Conservation (phyloP, 1,140 invertebrate species). For the Brachionus rotundiformis region DNA sequence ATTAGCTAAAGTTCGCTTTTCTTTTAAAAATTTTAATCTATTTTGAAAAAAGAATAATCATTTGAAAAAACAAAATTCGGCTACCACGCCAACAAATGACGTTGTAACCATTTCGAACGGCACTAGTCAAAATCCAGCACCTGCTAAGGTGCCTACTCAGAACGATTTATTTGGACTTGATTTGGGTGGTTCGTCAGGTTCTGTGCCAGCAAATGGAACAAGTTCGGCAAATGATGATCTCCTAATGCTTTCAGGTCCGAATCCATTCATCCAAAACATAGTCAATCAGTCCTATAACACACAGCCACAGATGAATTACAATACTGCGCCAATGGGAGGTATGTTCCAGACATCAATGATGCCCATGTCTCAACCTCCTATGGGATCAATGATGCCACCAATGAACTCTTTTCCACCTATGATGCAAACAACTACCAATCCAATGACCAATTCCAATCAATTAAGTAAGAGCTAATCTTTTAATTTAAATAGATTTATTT, state of each 20-base stretch:
- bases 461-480: slow-evolving; percentile 12
- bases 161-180: slow-evolving; percentile 37
- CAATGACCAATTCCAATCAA: slow-evolving; percentile 26
- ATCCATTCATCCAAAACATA: slow-evolving; percentile 50
- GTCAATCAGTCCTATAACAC: slow-evolving; percentile 44
- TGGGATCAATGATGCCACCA: background rate
- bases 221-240: slow-evolving; percentile 47
- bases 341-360: background rate
- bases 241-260: slow-evolving; percentile 40
- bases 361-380: background rate
- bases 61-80: slow-evolving; percentile 49
- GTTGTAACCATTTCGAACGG: background rate
- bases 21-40: background rate
- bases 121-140: background rate
- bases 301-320: slow-evolving; percentile 1
- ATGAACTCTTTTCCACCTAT: slow-evolving; percentile 2
- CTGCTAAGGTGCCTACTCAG: background rate
- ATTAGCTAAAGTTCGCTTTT: background rate
- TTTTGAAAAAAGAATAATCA: slow-evolving; percentile 32
- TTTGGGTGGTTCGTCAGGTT: background rate
- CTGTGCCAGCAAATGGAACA: background rate
- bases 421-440: slow-evolving; percentile 6
- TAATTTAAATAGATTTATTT: background rate
- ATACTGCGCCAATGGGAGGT: slow-evolving; percentile 2
- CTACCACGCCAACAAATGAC: slow-evolving; percentile 23